Conservation (phyloP, 2,888 invertebrate species). For the Ichneumon xanthorius region DNA sequence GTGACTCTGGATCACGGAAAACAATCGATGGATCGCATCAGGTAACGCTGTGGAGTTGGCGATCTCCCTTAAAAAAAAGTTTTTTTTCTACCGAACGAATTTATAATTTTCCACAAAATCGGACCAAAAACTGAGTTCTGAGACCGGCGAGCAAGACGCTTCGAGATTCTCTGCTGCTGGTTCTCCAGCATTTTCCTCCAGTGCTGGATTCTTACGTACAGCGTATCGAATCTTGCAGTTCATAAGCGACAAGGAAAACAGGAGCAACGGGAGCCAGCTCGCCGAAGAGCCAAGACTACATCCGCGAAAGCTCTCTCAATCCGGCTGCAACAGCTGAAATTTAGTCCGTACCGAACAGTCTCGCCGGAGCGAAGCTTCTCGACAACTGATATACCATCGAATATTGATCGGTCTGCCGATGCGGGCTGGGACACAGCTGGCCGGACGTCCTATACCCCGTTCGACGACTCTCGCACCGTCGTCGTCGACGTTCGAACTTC, state of each 20-base stretch:
- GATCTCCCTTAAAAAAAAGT: too few species aligned
- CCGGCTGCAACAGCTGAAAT: slow-evolving; percentile 69
- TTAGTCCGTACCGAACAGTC: slow-evolving; percentile 67
- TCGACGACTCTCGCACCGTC: slow-evolving; percentile 18
- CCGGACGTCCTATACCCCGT: slow-evolving; percentile 61
- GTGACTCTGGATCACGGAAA: slow-evolving; percentile 30
- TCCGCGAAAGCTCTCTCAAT: slow-evolving; percentile 60
- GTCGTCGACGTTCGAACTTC: slow-evolving; percentile 16
- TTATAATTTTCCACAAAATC: neutral
- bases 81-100: neutral
- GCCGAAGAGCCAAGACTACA: slow-evolving; percentile 67
- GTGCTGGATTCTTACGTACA: neutral
- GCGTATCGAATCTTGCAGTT: neutral
- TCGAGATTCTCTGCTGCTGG: slow-evolving; percentile 6
- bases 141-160: neutral
- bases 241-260: slow-evolving; percentile 5
- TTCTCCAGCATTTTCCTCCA: neutral
- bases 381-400: slow-evolving; percentile 66
- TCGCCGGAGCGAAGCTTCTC: slow-evolving; percentile 52
- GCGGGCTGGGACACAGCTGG: slow-evolving; percentile 68
- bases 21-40: slow-evolving; percentile 35
- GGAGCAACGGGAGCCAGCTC: slow-evolving; percentile 51
- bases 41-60: too few species aligned
- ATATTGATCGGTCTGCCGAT: slow-evolving; percentile 62
- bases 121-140: neutral